phyloP scores from a whole-genome alignment of 2,797 vertebrate species.

The Acipenser ruthenus region DNA sequence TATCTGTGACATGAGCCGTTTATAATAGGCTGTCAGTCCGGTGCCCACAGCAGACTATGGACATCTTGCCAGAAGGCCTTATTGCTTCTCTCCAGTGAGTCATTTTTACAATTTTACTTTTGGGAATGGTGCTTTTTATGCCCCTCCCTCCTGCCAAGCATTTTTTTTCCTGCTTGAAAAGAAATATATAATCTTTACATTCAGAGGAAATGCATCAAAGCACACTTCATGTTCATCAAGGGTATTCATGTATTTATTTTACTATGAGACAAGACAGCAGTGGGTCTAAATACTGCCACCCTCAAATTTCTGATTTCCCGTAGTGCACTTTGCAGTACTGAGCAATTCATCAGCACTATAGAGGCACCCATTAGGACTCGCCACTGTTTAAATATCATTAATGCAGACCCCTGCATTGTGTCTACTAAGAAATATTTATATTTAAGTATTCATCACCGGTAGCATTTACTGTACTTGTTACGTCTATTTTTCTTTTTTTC shows the following conservation, averaged over 20 bases:
- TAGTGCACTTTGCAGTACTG: too few species aligned
- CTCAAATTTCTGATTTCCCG: conserved; percentile 5
- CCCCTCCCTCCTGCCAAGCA: conserved; percentile 32
- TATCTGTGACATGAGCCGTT: conserved; percentile 84
- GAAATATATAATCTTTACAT: conserved; percentile 56
- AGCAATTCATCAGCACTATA: too few species aligned
- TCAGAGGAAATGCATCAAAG: conserved; percentile 30
- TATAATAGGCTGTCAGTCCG: conserved; percentile 88
- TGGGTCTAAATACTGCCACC: too few species aligned
- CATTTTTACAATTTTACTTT: conserved; percentile 76
- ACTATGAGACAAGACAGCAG: too few species aligned
- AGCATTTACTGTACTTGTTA: too few species aligned
- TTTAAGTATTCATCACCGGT: too few species aligned
- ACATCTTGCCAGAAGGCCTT: conserved; percentile 61
- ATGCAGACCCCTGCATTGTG: too few species aligned
- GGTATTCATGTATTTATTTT: background rate
- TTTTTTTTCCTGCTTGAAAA: conserved; percentile 65
- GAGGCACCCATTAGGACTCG: too few species aligned
- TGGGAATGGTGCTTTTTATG: conserved; percentile 61
- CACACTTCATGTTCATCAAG: conserved; percentile 12
- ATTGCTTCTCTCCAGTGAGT: conserved; percentile 64
- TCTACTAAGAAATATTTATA: too few species aligned
- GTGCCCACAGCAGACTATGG: conserved; percentile 66
- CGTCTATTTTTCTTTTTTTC: too few species aligned
- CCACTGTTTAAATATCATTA: too few species aligned